Evolutionary conservation across 2,797 vertebrate genomes (phyloP).

Genomic region (Iguana delicatissima): DNA sequence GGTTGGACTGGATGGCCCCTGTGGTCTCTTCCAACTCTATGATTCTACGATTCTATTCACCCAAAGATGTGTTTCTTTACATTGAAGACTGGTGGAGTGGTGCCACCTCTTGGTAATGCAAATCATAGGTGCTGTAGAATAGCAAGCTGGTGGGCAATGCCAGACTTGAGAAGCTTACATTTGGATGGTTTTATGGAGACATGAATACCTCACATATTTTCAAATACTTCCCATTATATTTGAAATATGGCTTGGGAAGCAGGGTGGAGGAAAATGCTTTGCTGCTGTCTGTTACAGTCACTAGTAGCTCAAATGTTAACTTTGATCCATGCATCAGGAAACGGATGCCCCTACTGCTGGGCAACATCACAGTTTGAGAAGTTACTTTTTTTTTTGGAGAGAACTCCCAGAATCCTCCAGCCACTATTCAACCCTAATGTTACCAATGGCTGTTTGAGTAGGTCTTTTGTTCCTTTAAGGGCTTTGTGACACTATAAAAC

Average conservation of each 20-base stretch:
- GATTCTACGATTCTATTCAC: no score
- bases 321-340: not conserved
- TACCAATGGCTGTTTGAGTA: not conserved
- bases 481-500: not conserved
- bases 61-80: slow-evolving; percentile 8
- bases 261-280: not conserved
- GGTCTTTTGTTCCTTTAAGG: not conserved
- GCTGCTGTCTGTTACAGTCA: not conserved
- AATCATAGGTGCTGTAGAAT: slow-evolving; percentile 56
- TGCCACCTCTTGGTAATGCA: slow-evolving; percentile 79
- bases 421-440: not conserved
- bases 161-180: slow-evolving; percentile 30
- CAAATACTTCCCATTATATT: slow-evolving; percentile 35
- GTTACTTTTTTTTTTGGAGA: no score
- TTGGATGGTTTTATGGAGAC: slow-evolving; percentile 24
- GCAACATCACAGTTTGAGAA: not conserved
- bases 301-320: not conserved
- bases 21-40: no score
- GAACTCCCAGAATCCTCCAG: no score
- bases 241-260: slow-evolving; percentile 22
- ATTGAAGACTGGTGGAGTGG: slow-evolving; percentile 68
- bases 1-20: no score
- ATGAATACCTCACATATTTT: slow-evolving; percentile 28
- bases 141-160: slow-evolving; percentile 38
- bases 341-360: not conserved